These are phyloP conservation scores for Gallinago nigripennis DNA, from an alignment of 2,797 vertebrate species.

Conservation along the genomic window DNA sequence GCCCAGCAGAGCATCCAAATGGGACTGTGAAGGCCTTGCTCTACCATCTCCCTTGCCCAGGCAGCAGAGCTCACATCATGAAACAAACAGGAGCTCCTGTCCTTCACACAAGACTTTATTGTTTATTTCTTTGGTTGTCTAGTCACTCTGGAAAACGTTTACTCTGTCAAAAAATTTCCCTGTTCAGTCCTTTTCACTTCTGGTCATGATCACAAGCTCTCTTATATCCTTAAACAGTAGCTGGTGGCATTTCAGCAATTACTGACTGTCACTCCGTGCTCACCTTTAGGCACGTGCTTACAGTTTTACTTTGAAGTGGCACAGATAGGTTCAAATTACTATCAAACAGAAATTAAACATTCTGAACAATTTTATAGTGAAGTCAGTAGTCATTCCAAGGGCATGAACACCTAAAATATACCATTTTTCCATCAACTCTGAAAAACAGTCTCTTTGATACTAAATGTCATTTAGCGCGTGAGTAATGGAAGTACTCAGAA, in stretches of 20 bases:
- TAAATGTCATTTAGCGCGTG: neutral
- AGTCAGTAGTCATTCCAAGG: neutral
- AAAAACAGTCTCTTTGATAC: neutral
- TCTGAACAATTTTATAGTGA: neutral
- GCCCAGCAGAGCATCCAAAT: neutral
- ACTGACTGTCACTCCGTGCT: neutral
- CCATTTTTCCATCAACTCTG: neutral
- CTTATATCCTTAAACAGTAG: neutral
- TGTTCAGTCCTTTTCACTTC: neutral
- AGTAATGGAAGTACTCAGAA: neutral
- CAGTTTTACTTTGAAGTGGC: neutral
- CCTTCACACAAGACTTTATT: neutral
- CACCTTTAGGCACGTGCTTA: neutral
- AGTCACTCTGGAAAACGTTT: neutral
- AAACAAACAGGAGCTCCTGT: neutral
- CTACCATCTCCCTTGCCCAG: fast-evolving
- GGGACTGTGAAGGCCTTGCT: neutral
- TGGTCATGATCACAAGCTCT: neutral
- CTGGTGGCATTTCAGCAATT: neutral
- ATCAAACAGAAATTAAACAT: neutral
- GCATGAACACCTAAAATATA: neutral
- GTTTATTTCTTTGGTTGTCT: neutral
- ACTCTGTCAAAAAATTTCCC: neutral
- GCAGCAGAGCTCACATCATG: fast-evolving
- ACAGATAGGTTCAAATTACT: neutral